These are phyloP conservation scores for Mesorhabditis sp. DNA, from an alignment of 2,888 invertebrate species.

Conservation along the genomic window DNA sequence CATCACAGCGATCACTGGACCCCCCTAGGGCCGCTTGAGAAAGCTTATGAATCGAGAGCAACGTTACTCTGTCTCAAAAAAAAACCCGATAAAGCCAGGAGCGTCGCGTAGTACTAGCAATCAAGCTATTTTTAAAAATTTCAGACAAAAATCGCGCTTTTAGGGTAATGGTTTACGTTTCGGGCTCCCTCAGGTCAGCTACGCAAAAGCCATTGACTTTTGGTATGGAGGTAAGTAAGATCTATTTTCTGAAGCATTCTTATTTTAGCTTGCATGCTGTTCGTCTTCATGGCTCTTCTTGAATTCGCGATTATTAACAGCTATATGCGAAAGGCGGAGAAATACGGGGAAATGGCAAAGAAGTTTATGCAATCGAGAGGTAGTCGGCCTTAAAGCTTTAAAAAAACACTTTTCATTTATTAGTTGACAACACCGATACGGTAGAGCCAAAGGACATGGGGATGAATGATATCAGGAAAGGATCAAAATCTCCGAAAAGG, in stretches of 20 bases:
- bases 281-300: slow-evolving; percentile 52
- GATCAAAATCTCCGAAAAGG: slow-evolving; percentile 4
- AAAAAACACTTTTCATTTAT: background rate
- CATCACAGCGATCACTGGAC: no score
- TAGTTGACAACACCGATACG: background rate
- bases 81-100: background rate
- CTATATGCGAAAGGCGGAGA: slow-evolving; percentile 50
- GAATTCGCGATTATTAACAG: slow-evolving; percentile 54
- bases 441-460: background rate
- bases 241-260: background rate
- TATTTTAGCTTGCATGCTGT: slow-evolving; percentile 53
- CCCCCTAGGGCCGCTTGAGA: no score
- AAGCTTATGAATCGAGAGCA: background rate
- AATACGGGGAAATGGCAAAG: slow-evolving; percentile 37
- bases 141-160: slow-evolving; percentile 12
- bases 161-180: slow-evolving; percentile 51
- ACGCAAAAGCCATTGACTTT: slow-evolving; percentile 52
- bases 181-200: slow-evolving; percentile 51
- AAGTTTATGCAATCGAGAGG: slow-evolving; percentile 11
- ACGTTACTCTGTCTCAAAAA: background rate
- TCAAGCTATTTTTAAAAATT: background rate
- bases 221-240: slow-evolving; percentile 52
- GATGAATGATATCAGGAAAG: background rate
- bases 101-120: no score
- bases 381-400: background rate